Conservation (phyloP, 2,797 vertebrate species). For the Cuniculus paca region DNA sequence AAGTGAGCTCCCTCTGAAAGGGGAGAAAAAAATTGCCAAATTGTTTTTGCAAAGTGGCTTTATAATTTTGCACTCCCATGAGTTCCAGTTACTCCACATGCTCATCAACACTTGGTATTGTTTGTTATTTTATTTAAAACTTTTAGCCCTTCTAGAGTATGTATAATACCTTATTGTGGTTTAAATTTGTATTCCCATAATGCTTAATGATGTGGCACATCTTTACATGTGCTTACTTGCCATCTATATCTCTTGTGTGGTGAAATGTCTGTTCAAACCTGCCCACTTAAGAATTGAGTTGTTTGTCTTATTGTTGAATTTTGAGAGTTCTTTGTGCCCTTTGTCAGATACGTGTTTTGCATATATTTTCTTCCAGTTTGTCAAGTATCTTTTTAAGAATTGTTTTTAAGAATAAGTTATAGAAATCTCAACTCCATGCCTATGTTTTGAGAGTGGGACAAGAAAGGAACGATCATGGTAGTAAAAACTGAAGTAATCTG, state of each 20-base stretch:
- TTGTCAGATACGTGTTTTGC: neutral
- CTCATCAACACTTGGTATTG: neutral
- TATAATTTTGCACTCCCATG: neutral
- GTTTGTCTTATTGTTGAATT: slow-evolving; percentile 49
- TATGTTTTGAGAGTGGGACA: slow-evolving; percentile 3
- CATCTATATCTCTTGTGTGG: neutral
- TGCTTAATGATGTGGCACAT: neutral
- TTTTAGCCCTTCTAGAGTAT: neutral
- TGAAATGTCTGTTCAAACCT: neutral
- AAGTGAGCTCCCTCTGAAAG: slow-evolving; percentile 20
- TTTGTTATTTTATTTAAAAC: neutral
- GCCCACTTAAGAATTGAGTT: neutral
- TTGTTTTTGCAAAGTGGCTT: neutral
- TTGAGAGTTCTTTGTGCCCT: neutral
- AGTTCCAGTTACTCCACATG: neutral
- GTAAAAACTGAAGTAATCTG: neutral
- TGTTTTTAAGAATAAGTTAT: neutral
- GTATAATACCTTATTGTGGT: neutral
- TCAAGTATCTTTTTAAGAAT: neutral
- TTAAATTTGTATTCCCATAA: slow-evolving; percentile 50
- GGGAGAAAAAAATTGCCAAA: neutral
- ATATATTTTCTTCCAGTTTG: slow-evolving; percentile 12
- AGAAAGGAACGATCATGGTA: neutral
- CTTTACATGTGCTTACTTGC: neutral
- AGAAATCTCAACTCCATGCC: neutral